Base-by-base conservation (phyloP, 1,140 invertebrate species). In the Heterodera carotae region DNA sequence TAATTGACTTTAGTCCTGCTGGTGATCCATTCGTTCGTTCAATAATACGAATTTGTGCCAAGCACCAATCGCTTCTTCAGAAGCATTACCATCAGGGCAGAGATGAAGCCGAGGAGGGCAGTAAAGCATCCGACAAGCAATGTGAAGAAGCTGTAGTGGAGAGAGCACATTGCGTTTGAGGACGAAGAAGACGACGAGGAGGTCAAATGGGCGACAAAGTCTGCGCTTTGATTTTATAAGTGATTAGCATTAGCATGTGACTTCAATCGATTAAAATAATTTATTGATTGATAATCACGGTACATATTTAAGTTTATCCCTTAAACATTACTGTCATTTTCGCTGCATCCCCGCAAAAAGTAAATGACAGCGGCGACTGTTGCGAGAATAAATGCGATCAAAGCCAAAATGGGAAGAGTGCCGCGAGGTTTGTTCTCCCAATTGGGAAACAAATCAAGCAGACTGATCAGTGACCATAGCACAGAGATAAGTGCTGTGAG, bases 291-390 rank as follows among this genome's bases (percentile, higher is more conserved):
- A 31, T 66, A n/a, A n/a, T n/a, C n/a, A n/a, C n/a, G n/a, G n/a
- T n/a, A n/a, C n/a, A n/a, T n/a, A n/a, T n/a, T n/a, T n/a, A n/a
- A n/a, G n/a, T n/a, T n/a, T n/a, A n/a, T n/a, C n/a, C n/a, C n/a
- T 29, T 66, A 29, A 34, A 66, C 29, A 43, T 66, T 66, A 66
- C 62, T 66, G 62, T 66, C 62, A 29, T 29, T 66, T 66, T 66
- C 62, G 27, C 62, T 66, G 62, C 62, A 66, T 31, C 62, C 62
- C 12, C 62, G 4, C 6, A 66, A 66, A 6, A 66, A 66, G 29
- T 66, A 66, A 34, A 66, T n/a, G 33, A n/a, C 25, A 29, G 33
- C 27, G 33, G 29, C 62, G 29, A 66, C 62, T 5, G 25, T 3
- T 12, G 62, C 62, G 1, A 66, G 29, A 66, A 31, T 12, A 31